Evolutionary conservation across 1,140 invertebrate species (phyloP).

Genomic region (Akabosia matsudoensis): DNA sequence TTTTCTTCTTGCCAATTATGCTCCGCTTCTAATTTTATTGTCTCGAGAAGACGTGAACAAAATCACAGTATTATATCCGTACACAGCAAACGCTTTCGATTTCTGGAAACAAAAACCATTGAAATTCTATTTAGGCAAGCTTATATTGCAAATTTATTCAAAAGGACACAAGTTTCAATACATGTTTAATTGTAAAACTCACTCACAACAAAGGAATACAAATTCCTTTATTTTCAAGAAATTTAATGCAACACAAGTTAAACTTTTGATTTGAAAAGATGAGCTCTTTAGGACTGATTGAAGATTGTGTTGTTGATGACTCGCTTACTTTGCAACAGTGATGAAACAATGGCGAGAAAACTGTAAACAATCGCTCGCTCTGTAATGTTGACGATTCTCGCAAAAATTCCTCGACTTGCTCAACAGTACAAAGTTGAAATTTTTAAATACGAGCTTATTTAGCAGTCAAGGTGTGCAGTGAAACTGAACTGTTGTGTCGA

Average conservation of each 20-base stretch:
- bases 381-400: not conserved
- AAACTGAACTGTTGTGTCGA: conserved; percentile 6
- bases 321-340: not conserved
- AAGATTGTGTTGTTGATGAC: not conserved
- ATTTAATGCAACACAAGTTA: no score
- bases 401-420: not conserved
- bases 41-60: not conserved
- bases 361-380: not conserved
- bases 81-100: not conserved
- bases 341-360: not conserved
- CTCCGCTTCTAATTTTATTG: not conserved
- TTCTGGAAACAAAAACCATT: conserved; percentile 15
- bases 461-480: conserved; percentile 9
- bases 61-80: not conserved
- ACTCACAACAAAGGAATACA: no score
- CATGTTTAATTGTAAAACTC: not conserved
- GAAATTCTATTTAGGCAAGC: not conserved
- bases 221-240: no score
- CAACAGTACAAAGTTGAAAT: no score
- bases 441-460: not conserved
- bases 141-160: no score
- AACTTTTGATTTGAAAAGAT: not conserved
- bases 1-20: not conserved
- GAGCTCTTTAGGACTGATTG: not conserved
- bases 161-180: no score